These are phyloP conservation scores for Crotalus viridis DNA, from an alignment of 2,113 vertebrate genomes.

Conservation along the genomic window DNA sequence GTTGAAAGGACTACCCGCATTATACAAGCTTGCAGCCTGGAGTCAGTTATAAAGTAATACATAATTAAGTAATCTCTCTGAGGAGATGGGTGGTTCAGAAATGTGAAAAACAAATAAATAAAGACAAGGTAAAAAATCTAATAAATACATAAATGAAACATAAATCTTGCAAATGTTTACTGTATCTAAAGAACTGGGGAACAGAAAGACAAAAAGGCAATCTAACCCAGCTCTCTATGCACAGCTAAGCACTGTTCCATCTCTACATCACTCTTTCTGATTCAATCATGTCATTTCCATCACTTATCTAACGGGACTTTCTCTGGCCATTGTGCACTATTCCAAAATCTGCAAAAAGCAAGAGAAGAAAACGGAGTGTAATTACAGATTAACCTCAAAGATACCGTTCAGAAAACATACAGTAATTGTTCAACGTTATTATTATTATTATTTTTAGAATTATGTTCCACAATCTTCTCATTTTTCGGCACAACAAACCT, in stretches of 20 bases:
- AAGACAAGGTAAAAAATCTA: background rate
- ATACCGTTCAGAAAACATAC: background rate
- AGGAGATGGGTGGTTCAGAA: background rate
- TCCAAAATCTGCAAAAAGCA: conserved; percentile 57
- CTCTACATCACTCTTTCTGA: background rate
- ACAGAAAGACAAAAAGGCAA: background rate
- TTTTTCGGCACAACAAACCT: background rate
- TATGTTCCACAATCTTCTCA: no score
- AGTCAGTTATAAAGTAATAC: background rate
- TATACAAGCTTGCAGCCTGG: background rate
- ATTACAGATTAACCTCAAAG: conserved; percentile 20
- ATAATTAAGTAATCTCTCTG: background rate
- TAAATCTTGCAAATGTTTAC: background rate
- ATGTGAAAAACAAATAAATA: background rate
- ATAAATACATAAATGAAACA: background rate
- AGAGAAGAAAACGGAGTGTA: conserved; percentile 3
- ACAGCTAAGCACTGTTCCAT: background rate
- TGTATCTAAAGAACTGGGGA: background rate
- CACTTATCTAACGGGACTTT: conserved; percentile 64
- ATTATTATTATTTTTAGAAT: background rate
- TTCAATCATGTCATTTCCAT: conserved; percentile 37
- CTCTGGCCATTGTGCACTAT: background rate
- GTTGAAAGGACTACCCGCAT: background rate
- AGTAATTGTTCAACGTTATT: background rate
- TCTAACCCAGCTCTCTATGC: background rate